Conservation (phyloP, 2,888 invertebrate species). For the Tipula unca region DNA sequence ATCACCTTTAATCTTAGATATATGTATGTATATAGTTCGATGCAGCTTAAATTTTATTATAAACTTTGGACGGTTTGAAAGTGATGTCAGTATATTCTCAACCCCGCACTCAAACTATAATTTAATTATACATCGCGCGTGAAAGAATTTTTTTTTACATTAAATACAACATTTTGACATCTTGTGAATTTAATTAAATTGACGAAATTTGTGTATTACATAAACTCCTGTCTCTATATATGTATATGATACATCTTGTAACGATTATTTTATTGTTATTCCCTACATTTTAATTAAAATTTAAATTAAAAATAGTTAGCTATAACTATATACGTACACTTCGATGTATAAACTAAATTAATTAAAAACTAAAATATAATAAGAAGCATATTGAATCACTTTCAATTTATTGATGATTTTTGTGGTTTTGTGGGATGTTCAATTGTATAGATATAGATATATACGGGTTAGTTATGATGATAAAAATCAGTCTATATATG, state of each 20-base stretch:
- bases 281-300: background rate
- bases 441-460: background rate
- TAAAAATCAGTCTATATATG: background rate
- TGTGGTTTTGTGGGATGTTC: background rate
- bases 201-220: background rate
- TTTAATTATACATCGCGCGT: background rate
- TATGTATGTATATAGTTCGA: too few relatives aligned
- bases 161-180: background rate
- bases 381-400: background rate
- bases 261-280: background rate
- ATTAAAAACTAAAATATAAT: background rate
- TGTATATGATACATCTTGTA: background rate
- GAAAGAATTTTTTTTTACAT: background rate
- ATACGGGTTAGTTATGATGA: background rate
- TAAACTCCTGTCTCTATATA: background rate
- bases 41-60: too few relatives aligned
- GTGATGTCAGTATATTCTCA: background rate
- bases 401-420: background rate
- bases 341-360: background rate
- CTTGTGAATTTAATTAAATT: background rate
- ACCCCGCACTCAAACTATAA: background rate
- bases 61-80: background rate
- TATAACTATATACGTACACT: too few relatives aligned
- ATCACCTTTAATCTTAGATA: too few relatives aligned
- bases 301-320: background rate